Evolutionary conservation across 2,113 vertebrate genomes (phyloP).

Genomic region (Thunnus thynnus): DNA sequence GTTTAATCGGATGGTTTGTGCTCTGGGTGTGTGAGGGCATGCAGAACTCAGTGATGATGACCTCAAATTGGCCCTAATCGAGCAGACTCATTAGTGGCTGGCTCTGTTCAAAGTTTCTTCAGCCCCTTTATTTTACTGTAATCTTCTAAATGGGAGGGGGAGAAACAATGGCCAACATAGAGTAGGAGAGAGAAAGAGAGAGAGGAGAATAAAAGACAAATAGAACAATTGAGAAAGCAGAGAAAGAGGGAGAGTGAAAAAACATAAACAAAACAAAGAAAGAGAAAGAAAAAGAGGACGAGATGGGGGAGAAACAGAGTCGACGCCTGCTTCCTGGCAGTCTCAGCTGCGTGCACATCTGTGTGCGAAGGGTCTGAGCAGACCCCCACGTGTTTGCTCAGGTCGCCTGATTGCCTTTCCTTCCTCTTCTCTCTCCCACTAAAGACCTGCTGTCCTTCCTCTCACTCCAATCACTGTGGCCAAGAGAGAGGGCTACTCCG

Average conservation of each 20-base stretch:
- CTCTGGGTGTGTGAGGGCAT: slow-evolving; percentile 70
- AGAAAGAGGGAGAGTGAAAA: slow-evolving; percentile 39
- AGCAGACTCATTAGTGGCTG: slow-evolving; percentile 82
- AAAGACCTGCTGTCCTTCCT: slow-evolving; percentile 86
- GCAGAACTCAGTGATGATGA: slow-evolving; percentile 78
- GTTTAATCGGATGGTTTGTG: slow-evolving; percentile 71
- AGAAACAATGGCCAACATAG: slow-evolving; percentile 16
- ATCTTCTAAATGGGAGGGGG: slow-evolving; percentile 76
- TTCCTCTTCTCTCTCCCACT: slow-evolving; percentile 84
- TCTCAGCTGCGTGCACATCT: slow-evolving; percentile 88
- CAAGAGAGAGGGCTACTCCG: slow-evolving; percentile 63
- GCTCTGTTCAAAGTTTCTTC: slow-evolving; percentile 77
- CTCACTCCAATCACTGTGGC: slow-evolving; percentile 80
- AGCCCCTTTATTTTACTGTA: slow-evolving; percentile 73
- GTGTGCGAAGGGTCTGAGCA: slow-evolving; percentile 76
- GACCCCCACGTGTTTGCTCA: slow-evolving; percentile 85
- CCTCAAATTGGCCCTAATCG: slow-evolving; percentile 81
- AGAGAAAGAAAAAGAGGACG: slow-evolving; percentile 62
- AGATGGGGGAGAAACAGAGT: slow-evolving; percentile 75
- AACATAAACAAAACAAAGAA: slow-evolving; percentile 58
- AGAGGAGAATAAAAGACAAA: slow-evolving; percentile 56
- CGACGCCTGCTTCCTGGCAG: slow-evolving; percentile 86
- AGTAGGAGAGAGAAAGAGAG: slow-evolving; percentile 7
- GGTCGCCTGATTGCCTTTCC: slow-evolving; percentile 88
- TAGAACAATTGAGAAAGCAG: slow-evolving; percentile 40